These are phyloP conservation scores for Alligator sinensis DNA, from an alignment of 2,113 vertebrate genomes.

Conservation along the genomic window DNA sequence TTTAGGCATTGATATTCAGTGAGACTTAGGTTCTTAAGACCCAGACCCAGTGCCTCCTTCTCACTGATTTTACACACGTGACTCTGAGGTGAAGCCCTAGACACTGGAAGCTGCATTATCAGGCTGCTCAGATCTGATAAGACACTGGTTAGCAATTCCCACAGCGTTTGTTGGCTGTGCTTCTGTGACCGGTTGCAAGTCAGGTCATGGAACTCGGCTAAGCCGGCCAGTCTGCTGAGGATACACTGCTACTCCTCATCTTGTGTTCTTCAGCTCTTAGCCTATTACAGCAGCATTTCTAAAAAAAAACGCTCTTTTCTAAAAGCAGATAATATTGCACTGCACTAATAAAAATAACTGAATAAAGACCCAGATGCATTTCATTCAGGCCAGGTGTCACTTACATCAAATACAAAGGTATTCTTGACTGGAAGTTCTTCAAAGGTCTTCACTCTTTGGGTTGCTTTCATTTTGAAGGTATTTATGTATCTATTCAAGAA, in stretches of 20 bases:
- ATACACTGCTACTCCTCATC: not conserved
- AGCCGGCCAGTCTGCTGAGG: not conserved
- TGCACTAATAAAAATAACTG: not conserved
- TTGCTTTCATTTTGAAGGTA: conserved; percentile 75
- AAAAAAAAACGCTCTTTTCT: not conserved
- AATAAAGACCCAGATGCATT: not conserved
- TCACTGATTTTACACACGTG: too few relatives aligned
- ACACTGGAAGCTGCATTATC: not conserved
- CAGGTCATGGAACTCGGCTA: not conserved
- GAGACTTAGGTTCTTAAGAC: too few relatives aligned
- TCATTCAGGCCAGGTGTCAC: conserved; percentile 37
- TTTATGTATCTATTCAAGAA: conserved; percentile 78
- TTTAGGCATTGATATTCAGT: not conserved
- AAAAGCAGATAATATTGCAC: not conserved
- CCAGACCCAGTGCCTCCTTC: too few relatives aligned
- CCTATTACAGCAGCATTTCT: not conserved
- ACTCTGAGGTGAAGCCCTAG: not conserved
- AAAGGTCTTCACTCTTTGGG: conserved; percentile 77
- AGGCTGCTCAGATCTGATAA: not conserved
- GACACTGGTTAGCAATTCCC: not conserved
- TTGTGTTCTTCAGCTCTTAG: not conserved
- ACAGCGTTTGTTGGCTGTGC: not conserved
- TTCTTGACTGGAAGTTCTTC: conserved; percentile 77
- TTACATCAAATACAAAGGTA: conserved; percentile 75
- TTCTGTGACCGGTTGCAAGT: not conserved